Percentiles rank a stretch among this genome's conserved stretches.
phyloP scores from a whole-genome alignment of 1,140 invertebrate species.

The Mesaphorura yosii region DNA sequence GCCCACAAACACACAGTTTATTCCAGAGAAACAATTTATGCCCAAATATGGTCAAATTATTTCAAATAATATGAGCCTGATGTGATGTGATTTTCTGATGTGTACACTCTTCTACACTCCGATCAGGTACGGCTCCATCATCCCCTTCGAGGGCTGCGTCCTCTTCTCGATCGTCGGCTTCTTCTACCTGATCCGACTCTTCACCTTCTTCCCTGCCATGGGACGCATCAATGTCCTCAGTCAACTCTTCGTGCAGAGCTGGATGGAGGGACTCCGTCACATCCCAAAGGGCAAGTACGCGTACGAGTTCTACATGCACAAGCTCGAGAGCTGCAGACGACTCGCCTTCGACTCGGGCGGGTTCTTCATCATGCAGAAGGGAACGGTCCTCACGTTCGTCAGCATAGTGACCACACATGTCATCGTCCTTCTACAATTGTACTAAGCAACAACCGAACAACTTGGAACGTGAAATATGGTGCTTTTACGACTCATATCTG shows the following conservation, averaged over 20 bases:
- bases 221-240: constrained; percentile 21
- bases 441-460: too few relatives aligned
- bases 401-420: constrained; percentile 29
- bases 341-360: constrained; percentile 27
- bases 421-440: constrained; percentile 29
- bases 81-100: not conserved
- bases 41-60: not conserved
- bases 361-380: constrained; percentile 29
- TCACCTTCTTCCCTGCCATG: constrained; percentile 30
- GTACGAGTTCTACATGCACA: constrained; percentile 30
- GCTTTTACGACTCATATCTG: too few relatives aligned
- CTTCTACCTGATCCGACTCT: constrained; percentile 27
- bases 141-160: constrained; percentile 11
- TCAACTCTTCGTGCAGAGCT: constrained; percentile 22
- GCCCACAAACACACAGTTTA: too few relatives aligned
- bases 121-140: constrained; percentile 19
- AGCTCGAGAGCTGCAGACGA: constrained; percentile 28
- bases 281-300: constrained; percentile 28
- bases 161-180: constrained; percentile 21
- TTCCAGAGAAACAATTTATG: not conserved
- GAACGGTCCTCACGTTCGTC: constrained; percentile 30
- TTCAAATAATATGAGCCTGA: not conserved
- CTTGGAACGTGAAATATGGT: too few relatives aligned
- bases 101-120: constrained; percentile 31
- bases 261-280: constrained; percentile 25